A percentile compares a stretch with the other conserved stretches of the same genome.
Evolutionary conservation across 2,113 vertebrate genomes (phyloP).

Genomic region (Rhinolophus ferrumequinum): DNA sequence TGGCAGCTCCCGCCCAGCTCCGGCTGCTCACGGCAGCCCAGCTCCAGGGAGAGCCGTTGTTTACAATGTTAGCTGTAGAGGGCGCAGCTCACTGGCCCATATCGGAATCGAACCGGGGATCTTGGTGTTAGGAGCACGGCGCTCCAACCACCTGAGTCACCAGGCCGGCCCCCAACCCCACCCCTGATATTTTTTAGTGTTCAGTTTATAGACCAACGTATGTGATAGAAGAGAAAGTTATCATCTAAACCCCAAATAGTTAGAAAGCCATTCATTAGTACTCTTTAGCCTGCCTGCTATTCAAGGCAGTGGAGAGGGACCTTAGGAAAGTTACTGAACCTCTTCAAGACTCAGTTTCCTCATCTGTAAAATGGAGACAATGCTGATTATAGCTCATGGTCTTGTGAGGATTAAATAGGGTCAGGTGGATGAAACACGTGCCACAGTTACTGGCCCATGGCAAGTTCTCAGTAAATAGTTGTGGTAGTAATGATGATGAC

Average conservation of each 20-base stretch:
- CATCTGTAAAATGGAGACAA: not conserved
- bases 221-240: not conserved
- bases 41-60: too few species aligned
- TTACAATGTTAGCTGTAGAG: too few species aligned
- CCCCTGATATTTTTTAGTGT: not conserved
- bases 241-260: not conserved
- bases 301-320: not conserved
- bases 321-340: not conserved
- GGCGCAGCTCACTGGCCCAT: too few species aligned
- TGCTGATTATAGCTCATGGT: not conserved
- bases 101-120: too few species aligned
- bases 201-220: not conserved
- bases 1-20: too few species aligned
- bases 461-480: not conserved
- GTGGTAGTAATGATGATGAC: not conserved
- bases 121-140: too few species aligned
- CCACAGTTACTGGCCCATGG: too few species aligned
- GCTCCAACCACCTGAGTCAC: too few species aligned
- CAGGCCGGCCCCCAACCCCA: too few species aligned
- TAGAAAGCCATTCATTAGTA: not conserved
- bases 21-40: too few species aligned
- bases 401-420: not conserved
- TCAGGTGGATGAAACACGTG: rapidly evolving
- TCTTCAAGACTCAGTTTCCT: not conserved
- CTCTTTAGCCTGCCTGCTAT: not conserved